Conservation (phyloP, 1,140 invertebrate genomes). For the Sycobia sp. region DNA sequence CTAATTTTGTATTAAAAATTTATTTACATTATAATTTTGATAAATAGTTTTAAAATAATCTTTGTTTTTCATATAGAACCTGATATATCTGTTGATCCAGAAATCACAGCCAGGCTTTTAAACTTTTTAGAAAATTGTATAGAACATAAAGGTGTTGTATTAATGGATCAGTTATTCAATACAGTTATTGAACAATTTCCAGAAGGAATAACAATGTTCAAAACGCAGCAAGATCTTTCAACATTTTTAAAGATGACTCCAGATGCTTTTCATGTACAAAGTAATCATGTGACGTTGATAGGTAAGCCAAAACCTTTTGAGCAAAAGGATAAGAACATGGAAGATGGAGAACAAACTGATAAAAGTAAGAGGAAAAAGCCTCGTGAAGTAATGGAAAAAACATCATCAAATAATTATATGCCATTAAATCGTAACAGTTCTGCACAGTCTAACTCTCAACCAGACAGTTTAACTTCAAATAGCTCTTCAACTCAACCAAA, state of each 20-base stretch:
- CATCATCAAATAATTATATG: constrained; percentile 3
- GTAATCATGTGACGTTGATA: constrained; percentile 83
- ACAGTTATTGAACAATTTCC: constrained; percentile 79
- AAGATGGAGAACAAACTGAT: not conserved
- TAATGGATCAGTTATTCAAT: constrained; percentile 85
- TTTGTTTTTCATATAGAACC: constrained; percentile 56
- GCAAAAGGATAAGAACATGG: constrained; percentile 11
- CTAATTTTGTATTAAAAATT: not conserved
- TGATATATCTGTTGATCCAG: constrained; percentile 79
- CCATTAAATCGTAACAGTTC: constrained; percentile 46
- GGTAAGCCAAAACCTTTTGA: constrained; percentile 66
- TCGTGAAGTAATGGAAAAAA: constrained; percentile 16
- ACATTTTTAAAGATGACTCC: constrained; percentile 90
- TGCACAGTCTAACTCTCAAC: constrained; percentile 34
- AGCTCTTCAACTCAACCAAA: constrained; percentile 43
- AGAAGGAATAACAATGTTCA: constrained; percentile 81
- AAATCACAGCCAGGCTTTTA: constrained; percentile 75
- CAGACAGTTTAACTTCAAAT: constrained; percentile 42
- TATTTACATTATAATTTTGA: not conserved
- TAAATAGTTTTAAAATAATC: not conserved
- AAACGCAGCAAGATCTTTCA: constrained; percentile 81
- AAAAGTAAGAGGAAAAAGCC: constrained; percentile 22
- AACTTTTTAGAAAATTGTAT: constrained; percentile 80
- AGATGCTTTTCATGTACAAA: constrained; percentile 87
- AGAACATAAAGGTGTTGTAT: constrained; percentile 77